phyloP scores from a whole-genome alignment of 2,797 vertebrate species.

The Cygnus olor region DNA sequence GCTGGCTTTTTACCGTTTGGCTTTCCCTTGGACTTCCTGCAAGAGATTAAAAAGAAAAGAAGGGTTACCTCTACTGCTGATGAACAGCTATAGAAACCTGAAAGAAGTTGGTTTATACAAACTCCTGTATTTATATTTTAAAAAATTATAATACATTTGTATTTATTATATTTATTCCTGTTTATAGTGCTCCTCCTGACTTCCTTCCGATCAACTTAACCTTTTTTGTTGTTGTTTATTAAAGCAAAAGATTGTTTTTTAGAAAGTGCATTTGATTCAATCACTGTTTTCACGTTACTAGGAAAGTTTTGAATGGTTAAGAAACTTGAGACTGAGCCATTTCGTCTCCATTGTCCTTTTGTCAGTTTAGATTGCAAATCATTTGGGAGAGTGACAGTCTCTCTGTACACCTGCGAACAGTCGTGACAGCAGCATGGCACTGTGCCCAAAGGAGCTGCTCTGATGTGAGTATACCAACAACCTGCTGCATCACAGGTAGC shows the following conservation, averaged over 20 bases:
- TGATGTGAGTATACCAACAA: rapidly evolving
- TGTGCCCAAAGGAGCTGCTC: not conserved
- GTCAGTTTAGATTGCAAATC: not conserved
- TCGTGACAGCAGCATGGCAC: not conserved
- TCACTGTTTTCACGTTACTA: not conserved
- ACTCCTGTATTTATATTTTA: not conserved
- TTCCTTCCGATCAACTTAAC: not conserved
- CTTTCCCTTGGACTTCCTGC: conserved; percentile 98
- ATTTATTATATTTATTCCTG: not conserved
- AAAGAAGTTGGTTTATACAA: not conserved
- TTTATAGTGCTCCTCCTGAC: not conserved
- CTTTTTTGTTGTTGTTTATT: not conserved
- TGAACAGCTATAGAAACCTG: not conserved
- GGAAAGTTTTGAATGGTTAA: not conserved
- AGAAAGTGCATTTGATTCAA: not conserved
- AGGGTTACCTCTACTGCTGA: not conserved
- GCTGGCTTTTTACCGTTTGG: conserved; percentile 97
- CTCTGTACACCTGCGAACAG: not conserved
- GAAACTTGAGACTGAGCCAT: not conserved
- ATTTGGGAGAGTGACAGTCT: not conserved
- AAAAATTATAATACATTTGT: no score
- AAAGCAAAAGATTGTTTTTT: not conserved
- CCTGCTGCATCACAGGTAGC: not conserved
- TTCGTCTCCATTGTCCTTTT: not conserved
- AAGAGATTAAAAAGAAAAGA: not conserved